Conservation (phyloP, 37 sponge, comb jelly and placozoan species). For the Halichondria panicea region DNA sequence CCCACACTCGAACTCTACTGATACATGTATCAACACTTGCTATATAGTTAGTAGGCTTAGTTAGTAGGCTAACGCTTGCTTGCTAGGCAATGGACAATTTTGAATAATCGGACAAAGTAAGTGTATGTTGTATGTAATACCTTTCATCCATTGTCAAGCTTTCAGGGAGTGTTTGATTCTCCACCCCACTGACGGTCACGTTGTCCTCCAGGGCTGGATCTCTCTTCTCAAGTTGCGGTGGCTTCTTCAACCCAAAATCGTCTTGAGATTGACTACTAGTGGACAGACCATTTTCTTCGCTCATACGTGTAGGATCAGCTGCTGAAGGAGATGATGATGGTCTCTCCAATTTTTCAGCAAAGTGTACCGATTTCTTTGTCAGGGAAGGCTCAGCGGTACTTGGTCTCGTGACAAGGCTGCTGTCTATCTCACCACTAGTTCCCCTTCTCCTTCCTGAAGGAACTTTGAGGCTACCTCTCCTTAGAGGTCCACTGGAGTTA, state of each 20-base stretch:
- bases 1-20: too few relatives aligned
- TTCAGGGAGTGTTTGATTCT: too few relatives aligned
- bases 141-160: too few relatives aligned
- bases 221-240: background rate
- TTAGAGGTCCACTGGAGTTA: background rate
- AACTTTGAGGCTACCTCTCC: background rate
- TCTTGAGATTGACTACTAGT: background rate
- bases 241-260: background rate
- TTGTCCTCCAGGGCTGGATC: background rate
- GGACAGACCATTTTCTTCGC: background rate
- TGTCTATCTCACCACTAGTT: background rate
- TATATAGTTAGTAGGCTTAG: too few relatives aligned
- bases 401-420: background rate
- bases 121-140: too few relatives aligned
- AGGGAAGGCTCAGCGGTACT: background rate
- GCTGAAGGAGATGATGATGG: constrained; percentile 18
- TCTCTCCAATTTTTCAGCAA: constrained; percentile 26
- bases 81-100: too few relatives aligned
- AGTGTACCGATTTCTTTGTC: constrained; percentile 65
- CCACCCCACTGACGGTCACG: too few relatives aligned
- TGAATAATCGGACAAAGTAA: too few relatives aligned
- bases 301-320: background rate
- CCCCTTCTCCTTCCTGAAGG: constrained; percentile 13
- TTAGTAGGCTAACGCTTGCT: too few relatives aligned
- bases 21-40: too few relatives aligned